Evolutionary conservation across 2,113 vertebrate genomes (phyloP), one percentile per base, ranked within the genome.

Genomic region (Hydropotes inermis): DNA sequence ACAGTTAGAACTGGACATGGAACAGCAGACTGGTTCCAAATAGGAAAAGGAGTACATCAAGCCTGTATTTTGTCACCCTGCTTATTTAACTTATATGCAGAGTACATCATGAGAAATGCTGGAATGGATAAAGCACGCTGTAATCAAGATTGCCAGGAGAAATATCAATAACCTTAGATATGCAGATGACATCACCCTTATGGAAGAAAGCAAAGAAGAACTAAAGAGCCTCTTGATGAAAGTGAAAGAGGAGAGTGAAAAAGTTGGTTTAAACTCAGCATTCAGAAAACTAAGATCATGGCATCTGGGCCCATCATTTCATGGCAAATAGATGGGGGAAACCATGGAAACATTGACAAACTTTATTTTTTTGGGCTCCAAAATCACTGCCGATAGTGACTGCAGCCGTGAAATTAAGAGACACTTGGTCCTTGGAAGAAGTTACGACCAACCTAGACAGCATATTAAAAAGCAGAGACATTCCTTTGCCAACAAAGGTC

Each of bases 351-450:
- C 55, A 57, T 23, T 57, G 55, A 57, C 64, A 11, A 4, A 67
- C 33, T n/a, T n/a, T 67, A 67, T 67, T 67, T 67, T 67, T 9
- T 1, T 0, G 33, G 17, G n/a, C 17, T 36, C 16, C 16, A 67
- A 36, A 70, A 70, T 36, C n/a, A 36, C n/a, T 70, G 64, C 64
- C 0, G 0, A 1, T 70, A n/a, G 8, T 70, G 64, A 70, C n/a
- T 70, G 8, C 17, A 70, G 64, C 64, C n/a, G 11, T 70, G n/a
- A 36, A 70, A 70, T 21, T 70, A 21, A 70, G n/a, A 70, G n/a
- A 70, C 19, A 36, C n/a, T 36, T 70, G n/a, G 17, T 70, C 17
- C 64, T 70, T 70, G n/a, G 17, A 70, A 36, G 17, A 36, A 70
- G 9, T 36, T 70, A 70, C 11, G 17, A 70, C 17, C 64, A 70